phyloP scores from a whole-genome alignment of 1,140 invertebrate genomes.

The Drosophila melanogaster region Release_6_plus_ISO1_MT NT_033777.3:27971001-27971500 shows the following conservation, averaged over 20 bases:
- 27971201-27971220: slow-evolving; percentile 41
- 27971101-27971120: slow-evolving; percentile 52
- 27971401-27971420: background rate
- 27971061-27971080: slow-evolving; percentile 76
- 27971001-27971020: too few species aligned
- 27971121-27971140: slow-evolving; percentile 30
- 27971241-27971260: slow-evolving; percentile 34
- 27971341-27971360: slow-evolving; percentile 56
- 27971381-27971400: slow-evolving; percentile 18
- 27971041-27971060: slow-evolving; percentile 24
- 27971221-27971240: slow-evolving; percentile 38
- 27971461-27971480: slow-evolving; percentile 37
- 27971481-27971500: slow-evolving; percentile 43
- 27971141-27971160: slow-evolving; percentile 42
- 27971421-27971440: slow-evolving; percentile 25
- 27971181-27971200: slow-evolving; percentile 3
- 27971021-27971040: slow-evolving; percentile 10
- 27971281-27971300: background rate
- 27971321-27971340: background rate
- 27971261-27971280: slow-evolving; percentile 37
- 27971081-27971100: slow-evolving; percentile 73
- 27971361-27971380: slow-evolving; percentile 43
- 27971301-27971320: background rate
- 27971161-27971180: slow-evolving; percentile 46
- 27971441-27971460: slow-evolving; percentile 27